These are phyloP conservation scores for Rhingia campestris DNA, from an alignment of 2,888 invertebrate species.

Conservation along the genomic window DNA sequence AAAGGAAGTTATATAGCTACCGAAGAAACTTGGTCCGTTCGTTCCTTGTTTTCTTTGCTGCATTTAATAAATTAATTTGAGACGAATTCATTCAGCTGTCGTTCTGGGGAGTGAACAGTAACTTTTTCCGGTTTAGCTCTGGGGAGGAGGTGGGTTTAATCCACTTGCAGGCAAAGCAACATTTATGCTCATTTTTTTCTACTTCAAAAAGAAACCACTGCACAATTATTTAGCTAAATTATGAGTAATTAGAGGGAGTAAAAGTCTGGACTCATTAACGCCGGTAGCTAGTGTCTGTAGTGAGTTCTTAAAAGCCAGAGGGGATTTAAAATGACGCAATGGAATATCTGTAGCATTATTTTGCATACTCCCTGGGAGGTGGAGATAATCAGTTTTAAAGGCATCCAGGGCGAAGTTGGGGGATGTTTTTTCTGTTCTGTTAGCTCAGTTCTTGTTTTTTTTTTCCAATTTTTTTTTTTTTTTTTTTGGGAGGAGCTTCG, in stretches of 20 bases:
- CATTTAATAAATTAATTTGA: conserved; percentile 64
- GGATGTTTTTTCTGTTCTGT: too few species aligned
- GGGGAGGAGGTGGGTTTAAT: conserved; percentile 35
- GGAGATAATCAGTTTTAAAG: background rate
- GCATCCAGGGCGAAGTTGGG: background rate
- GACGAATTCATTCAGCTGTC: conserved; percentile 49
- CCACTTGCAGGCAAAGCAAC: conserved; percentile 17
- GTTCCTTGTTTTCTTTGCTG: conserved; percentile 39
- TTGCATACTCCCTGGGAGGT: conserved; percentile 17
- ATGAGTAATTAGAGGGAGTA: conserved; percentile 61
- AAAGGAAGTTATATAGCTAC: background rate
- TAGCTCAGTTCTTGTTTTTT: too few species aligned
- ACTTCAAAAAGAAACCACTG: conserved; percentile 32
- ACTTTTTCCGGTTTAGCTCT: background rate
- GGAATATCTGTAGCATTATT: conserved; percentile 13
- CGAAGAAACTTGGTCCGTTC: background rate
- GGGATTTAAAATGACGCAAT: background rate
- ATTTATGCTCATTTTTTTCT: background rate
- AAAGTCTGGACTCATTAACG: conserved; percentile 62
- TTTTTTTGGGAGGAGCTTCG: too few species aligned
- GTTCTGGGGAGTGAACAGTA: conserved; percentile 12
- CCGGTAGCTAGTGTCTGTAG: conserved; percentile 33
- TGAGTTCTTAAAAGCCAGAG: conserved; percentile 3
- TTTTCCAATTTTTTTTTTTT: too few species aligned
- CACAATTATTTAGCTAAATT: conserved; percentile 63